These are phyloP conservation scores for Ataeniobius toweri DNA, from an alignment of 2,797 vertebrate species.

Conservation along the genomic window DNA sequence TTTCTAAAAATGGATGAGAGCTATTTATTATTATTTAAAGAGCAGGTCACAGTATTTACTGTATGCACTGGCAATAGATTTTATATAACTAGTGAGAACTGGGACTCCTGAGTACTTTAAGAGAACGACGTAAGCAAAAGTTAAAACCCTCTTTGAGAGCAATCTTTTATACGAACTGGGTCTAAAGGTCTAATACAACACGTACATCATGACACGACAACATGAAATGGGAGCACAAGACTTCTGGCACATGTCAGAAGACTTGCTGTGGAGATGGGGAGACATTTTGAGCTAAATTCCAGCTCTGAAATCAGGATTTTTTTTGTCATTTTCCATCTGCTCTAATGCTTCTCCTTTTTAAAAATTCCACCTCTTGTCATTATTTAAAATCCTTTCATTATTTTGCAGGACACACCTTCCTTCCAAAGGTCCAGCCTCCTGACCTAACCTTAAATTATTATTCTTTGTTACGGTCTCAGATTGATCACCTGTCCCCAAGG, in stretches of 20 bases:
- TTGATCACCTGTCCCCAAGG: constrained; percentile 14
- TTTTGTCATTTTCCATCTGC: background rate
- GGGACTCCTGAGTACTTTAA: background rate
- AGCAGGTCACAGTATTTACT: background rate
- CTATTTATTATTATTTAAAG: background rate
- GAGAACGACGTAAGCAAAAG: background rate
- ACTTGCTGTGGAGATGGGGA: background rate
- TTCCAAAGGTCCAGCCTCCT: background rate
- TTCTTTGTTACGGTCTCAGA: constrained; percentile 11
- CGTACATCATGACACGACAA: constrained; percentile 10
- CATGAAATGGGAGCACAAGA: constrained; percentile 1
- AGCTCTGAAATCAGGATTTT: background rate
- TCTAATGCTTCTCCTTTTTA: background rate
- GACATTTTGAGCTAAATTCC: background rate
- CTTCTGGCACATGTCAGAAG: background rate
- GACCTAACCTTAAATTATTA: constrained; percentile 1
- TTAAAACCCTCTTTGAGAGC: background rate
- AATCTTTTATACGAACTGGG: too few relatives aligned
- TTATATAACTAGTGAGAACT: background rate
- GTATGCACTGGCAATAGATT: background rate
- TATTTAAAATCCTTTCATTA: background rate
- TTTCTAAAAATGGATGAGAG: background rate
- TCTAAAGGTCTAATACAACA: background rate
- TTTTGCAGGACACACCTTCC: background rate
- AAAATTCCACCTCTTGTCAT: background rate